Evolutionary conservation across 2,113 vertebrate genomes (phyloP), one percentile per base, ranked within the genome.

Genomic region (Siphamia tubifer): DNA sequence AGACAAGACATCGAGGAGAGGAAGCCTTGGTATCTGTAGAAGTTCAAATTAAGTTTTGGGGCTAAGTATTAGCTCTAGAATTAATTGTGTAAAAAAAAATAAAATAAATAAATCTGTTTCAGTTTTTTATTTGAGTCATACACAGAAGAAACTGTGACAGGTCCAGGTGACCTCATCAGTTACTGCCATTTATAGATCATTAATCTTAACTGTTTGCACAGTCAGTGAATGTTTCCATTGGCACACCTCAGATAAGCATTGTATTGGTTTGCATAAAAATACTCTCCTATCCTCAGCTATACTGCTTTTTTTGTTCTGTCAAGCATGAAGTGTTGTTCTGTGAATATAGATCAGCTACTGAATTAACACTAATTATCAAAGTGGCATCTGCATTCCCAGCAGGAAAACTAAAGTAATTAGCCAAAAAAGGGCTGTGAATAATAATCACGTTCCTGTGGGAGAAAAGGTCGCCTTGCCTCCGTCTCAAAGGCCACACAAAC

Each of bases 191-290:
- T 1, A 1, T 2, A 16, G 17, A 4, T 8, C 0, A 13, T 51
- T 64, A 45, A 54, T 83, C 68, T 83, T 70, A 85, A 81, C 83
- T 53, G 47, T 24, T 8, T 52, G 48, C 38, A 61, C 42, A 45
- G 47, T n/a, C 8, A 38, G 24, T 45, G 3, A 35, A 39, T 15
- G 17, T 6, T 51, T 30, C 40, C 40, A 27, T 38, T 51, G 31
- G 54, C 44, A 77, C 34, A 10, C 19, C 57, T 57, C 7, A 32
- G 8, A 8, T 13, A 38, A 16, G n/a, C 4, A 8, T 1, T 28
- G n/a, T n/a, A n/a, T n/a, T n/a, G n/a, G n/a, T n/a, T n/a, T n/a
- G n/a, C n/a, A n/a, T 3, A 28, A 45, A 28, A 54, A 35, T 9
- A 34, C 12, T 16, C 3, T 8, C 7, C 35, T 40, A 12, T 13